Evolutionary conservation across 2,888 invertebrate genomes (phyloP).

Genomic region (Byasa hedistus): DNA sequence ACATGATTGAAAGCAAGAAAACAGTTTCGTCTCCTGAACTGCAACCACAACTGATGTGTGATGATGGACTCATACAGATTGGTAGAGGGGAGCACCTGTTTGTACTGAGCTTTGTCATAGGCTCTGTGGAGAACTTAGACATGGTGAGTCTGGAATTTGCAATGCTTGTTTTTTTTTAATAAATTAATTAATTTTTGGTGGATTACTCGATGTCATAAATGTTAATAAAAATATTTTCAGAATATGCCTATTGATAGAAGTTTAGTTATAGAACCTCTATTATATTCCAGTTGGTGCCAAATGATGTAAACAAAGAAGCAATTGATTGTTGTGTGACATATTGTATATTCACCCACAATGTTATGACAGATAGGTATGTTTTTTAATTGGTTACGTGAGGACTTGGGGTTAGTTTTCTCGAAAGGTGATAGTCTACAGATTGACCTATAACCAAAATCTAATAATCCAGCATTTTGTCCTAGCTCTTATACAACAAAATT

Average conservation of each 20-base stretch:
- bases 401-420: neutral
- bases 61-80: constrained; percentile 78
- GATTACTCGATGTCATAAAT: no score
- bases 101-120: constrained; percentile 77
- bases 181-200: no score
- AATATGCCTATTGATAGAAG: no score
- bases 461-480: no score
- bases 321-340: constrained; percentile 60
- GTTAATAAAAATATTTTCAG: no score
- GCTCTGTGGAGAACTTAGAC: constrained; percentile 78
- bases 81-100: constrained; percentile 72
- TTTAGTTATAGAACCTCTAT: no score
- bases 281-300: constrained; percentile 53
- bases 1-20: constrained; percentile 63
- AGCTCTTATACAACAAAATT: no score
- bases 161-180: no score
- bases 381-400: neutral
- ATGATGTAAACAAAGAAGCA: constrained; percentile 42
- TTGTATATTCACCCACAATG: constrained; percentile 66
- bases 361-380: constrained; percentile 67
- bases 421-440: no score
- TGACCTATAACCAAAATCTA: no score
- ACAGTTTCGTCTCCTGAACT: constrained; percentile 55
- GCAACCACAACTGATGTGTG: constrained; percentile 69
- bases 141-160: constrained; percentile 53